Evolutionary conservation across 2,113 vertebrate genomes (phyloP), one percentile per base, ranked within the genome.

Genomic region (Epinephelus lanceolatus): DNA sequence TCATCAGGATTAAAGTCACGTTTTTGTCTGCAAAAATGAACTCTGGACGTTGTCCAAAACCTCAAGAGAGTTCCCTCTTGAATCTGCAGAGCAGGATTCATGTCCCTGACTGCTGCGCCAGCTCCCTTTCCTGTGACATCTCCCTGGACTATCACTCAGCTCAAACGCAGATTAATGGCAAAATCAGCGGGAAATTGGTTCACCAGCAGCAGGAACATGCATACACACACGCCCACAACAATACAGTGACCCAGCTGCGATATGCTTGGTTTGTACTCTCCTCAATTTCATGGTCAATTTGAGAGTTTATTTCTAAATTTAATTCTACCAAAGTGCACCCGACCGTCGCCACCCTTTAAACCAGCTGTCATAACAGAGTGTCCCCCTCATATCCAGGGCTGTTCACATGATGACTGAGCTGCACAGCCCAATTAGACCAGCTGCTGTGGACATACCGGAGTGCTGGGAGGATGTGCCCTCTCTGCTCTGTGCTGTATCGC

Each of bases 321-420:
- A 92, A 93, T 88, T 91, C 68, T 19, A 86, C 47, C 60, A 86
- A 90, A 84, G 88, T 85, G 86, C 83, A 67, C 5, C 79, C 71
- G 57, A 74, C 73, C 68, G 63, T 62, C 72, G 21, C 66, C 85
- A 47, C 61, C 85, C 86, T 77, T 69, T 49, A 66, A 56, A 73
- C 33, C 90, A 94, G 92, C 91, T 94, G 93, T 92, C 89, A 93
- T 80, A 93, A 92, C 92, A 88, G 82, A 79, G 77, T 66, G 83
- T 74, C 88, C 42, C 84, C 76, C 78, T 69, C 80, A 65, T 84
- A 71, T 70, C 45, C 78, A 72, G 78, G 30, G 66, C 87, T 84
- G 81, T 77, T 79, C 85, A 81, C 84, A 67, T 85, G 87, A 82
- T 82, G 86, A 89, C 81, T 73, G 93, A 86, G 67, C 78, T 42